Percentiles rank a stretch among this genome's conserved stretches.
These are phyloP conservation scores for Phocoena sinus DNA, from an alignment of 2,113 vertebrate genomes.

Conservation along the genomic window DNA sequence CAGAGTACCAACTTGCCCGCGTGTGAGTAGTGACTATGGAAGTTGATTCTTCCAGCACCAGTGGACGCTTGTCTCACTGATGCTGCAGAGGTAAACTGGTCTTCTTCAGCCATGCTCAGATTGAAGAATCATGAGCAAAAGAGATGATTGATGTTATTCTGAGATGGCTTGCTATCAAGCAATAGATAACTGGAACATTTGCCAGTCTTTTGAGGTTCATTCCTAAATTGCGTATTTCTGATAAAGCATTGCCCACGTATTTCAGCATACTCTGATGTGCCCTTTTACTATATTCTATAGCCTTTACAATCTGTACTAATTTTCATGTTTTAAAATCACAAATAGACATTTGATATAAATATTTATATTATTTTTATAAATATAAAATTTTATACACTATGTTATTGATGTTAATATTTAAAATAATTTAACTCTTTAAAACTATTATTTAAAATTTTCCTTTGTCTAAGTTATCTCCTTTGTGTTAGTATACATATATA, in stretches of 20 bases:
- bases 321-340: not conserved
- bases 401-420: not conserved
- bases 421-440: not conserved
- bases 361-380: not conserved
- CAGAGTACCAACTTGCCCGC: no score
- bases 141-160: no score
- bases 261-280: not conserved
- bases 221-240: no score
- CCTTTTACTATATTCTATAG: not conserved
- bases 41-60: no score
- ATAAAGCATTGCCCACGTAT: not conserved
- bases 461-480: not conserved
- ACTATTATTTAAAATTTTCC: not conserved
- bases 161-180: no score
- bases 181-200: no score
- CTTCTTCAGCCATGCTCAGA: no score
- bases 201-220: no score
- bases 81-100: no score
- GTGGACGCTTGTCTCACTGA: no score
- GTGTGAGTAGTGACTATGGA: no score
- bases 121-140: no score
- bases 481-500: not conserved
- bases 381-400: not conserved
- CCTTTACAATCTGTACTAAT: not conserved
- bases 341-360: not conserved